Base-by-base conservation (phyloP, 2,888 invertebrate genomes). In the Chalcis sispes region DNA sequence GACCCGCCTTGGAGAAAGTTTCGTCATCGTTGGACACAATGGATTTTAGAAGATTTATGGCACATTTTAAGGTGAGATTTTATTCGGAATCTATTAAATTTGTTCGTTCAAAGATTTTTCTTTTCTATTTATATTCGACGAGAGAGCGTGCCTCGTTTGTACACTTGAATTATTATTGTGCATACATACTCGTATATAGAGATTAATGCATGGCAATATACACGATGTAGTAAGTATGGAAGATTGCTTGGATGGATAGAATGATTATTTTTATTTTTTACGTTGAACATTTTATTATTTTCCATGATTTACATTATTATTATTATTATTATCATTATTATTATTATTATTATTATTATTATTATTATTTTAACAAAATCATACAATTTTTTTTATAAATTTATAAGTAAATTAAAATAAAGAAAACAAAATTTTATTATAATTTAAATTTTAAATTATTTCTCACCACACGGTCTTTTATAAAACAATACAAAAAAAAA, bases 1-100 rank as follows among this genome's bases (percentile, higher is more conserved):
- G n/a, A 48, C 72, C 71, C 66, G 36, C 50, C 52, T 36, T 58
- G 50, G 72, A 62, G 64, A 18, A 72, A 62, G 59, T 64, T 59
- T 72, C 54, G 72, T 62, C 48, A 75, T 52, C 62, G 40, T 8
- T 40, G 29, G 59, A 42, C 77, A 78, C 75, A 59, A 78, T 78
- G 77, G 75, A 72, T 78, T 78, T 78, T 64, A 72, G 71, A 66
- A 29, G 20, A 10, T 42, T 48, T 50, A 1, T 40, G n/a, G 50
- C n/a, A 40, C 59, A 72, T 32, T 69, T 75, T 25, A 67, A 75
- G 77, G 77, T 78, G 59, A 78, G 67, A 50, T 32, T 40, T 32
- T 4, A 59, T 20, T 40, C 4, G 36, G 4, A 36, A 4, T 7
- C 36, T 36, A 7, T 36, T 36, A 36, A 36, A 10, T 36, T 7